These are phyloP conservation scores for Panthera leo DNA, from an alignment of 2,113 vertebrate genomes.

Conservation along the genomic window DNA sequence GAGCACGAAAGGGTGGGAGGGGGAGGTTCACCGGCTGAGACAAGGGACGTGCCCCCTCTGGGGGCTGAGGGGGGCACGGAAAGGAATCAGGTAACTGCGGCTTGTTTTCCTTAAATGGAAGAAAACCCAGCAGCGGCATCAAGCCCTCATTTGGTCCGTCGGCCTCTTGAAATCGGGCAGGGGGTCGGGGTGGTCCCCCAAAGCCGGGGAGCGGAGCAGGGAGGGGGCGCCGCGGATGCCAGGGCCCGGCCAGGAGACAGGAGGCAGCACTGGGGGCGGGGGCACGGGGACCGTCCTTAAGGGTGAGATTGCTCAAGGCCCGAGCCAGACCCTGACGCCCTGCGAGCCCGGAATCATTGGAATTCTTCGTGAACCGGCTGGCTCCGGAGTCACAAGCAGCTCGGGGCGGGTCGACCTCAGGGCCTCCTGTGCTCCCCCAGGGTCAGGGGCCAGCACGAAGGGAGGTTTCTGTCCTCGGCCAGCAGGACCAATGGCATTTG, in stretches of 20 bases:
- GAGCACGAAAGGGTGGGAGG: fast-evolving
- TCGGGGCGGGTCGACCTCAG: neutral
- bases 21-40: fast-evolving
- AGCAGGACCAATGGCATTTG: neutral
- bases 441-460: neutral
- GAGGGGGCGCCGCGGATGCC: neutral
- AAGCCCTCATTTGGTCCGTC: fast-evolving
- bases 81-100: neutral
- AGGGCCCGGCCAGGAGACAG: fast-evolving
- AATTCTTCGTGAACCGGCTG: neutral
- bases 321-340: neutral
- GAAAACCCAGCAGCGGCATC: neutral
- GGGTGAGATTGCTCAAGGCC: neutral
- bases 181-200: fast-evolving
- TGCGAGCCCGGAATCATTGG: neutral
- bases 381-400: neutral
- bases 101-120: neutral
- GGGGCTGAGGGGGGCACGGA: neutral
- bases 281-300: neutral
- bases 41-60: neutral
- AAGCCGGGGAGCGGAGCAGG: neutral
- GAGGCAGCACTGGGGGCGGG: fast-evolving
- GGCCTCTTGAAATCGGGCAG: neutral
- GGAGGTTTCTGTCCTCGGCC: neutral
- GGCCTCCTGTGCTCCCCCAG: neutral